Evolutionary conservation across 1,140 invertebrate genomes (phyloP).

Genomic region (Leptopilina boulardi): DNA sequence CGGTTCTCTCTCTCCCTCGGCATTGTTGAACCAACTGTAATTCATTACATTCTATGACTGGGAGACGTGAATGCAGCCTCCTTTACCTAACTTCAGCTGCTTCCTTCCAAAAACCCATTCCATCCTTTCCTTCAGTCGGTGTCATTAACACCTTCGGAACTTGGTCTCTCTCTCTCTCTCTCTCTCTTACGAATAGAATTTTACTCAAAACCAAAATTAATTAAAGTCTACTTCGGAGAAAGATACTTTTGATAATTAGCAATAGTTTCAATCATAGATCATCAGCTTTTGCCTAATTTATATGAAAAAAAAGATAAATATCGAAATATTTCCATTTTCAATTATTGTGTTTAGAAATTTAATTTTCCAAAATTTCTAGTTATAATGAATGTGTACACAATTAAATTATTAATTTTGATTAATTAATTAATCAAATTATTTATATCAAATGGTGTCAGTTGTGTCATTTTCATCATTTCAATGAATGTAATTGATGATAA

Average conservation of each 20-base stretch:
- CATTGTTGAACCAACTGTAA: constrained; percentile 65
- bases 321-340: too few relatives aligned
- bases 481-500: too few relatives aligned
- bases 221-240: constrained; percentile 13
- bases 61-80: constrained; percentile 59
- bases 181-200: constrained; percentile 27
- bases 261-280: neutral
- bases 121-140: constrained; percentile 42
- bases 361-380: too few relatives aligned
- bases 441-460: neutral
- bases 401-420: too few relatives aligned
- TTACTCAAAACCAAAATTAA: constrained; percentile 12
- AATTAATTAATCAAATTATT: neutral
- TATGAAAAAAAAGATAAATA: neutral
- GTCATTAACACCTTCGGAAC: constrained; percentile 29
- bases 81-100: constrained; percentile 50
- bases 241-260: constrained; percentile 1
- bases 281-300: neutral
- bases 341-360: too few relatives aligned
- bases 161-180: constrained; percentile 12
- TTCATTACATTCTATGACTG: constrained; percentile 63
- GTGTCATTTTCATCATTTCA: neutral
- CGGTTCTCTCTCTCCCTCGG: constrained; percentile 42
- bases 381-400: too few relatives aligned
- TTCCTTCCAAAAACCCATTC: constrained; percentile 27